Base-by-base conservation (phyloP, 2,888 invertebrate species). In the Argyresthia goedartella region DNA sequence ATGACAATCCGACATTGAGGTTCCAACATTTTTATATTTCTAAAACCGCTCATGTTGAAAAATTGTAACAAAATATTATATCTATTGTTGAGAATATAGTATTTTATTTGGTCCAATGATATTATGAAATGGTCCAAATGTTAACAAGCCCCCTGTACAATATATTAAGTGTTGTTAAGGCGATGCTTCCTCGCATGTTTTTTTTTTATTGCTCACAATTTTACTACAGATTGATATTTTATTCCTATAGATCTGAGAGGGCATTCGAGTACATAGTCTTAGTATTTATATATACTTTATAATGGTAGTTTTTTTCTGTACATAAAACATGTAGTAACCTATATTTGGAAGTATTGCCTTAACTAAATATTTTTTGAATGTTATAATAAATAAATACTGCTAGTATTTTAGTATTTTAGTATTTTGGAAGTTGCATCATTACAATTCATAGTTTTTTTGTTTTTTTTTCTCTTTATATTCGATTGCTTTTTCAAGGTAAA, bases 81-180 rank as follows among this genome's bases (percentile, higher is more conserved):
- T 75, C 63, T 73, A 79, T 76, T 81, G 82, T 84, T 82, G 77
- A 81, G 66, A 74, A 69, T 71, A 65, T 77, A 73, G 76, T 79
- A 81, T 84, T 82, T 84, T 81, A 81, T 81, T 81, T 79, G 81
- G 81, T 75, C 82, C 73, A 76, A 66, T 65, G 63, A 63, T 69
- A 60, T 74, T 34, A 64, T 63, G 63, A 66, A 68, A 64, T 16
- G 74, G 76, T 71, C 76, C 78, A 82, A 44, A 81, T 77, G 81
- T 81, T 80, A 69, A 70, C 61, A 61, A 61, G 16, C 36, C 34
- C 68, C 60, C 66, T 75, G 69, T 75, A 71, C 71, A 73, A 68
- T 66, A 59, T 64, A 63, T 56, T 58, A 60, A 60, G 55, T 62
- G 63, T 64, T 67, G 73, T 68, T 67, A 60, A 59, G 71, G 70